A percentile compares a stretch with the other conserved stretches of the same genome.
Conservation (phyloP, 2,797 vertebrate genomes). For the Manis javanica region DNA sequence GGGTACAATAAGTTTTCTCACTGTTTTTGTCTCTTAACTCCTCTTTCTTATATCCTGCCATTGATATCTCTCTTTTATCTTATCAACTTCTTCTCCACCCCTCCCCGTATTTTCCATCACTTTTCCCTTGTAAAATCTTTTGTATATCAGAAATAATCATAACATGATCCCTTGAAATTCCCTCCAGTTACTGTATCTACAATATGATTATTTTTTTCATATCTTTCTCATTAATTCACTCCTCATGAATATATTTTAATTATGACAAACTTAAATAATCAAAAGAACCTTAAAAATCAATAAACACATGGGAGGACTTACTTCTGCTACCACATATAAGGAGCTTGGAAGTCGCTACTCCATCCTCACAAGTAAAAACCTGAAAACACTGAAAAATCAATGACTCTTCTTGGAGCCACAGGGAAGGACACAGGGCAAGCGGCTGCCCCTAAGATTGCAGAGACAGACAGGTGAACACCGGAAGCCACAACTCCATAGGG, state of each 20-base stretch:
- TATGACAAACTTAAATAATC: not conserved
- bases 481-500: not conserved
- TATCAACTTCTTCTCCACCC: not conserved
- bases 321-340: not conserved
- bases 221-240: not conserved
- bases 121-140: not conserved
- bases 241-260: not conserved
- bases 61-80: not conserved
- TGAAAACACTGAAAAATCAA: not conserved
- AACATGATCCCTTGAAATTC: not conserved
- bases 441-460: not conserved
- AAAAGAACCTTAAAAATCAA: constrained; percentile 11
- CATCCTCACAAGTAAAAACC: not conserved
- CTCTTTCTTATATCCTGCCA: not conserved
- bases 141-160: not conserved
- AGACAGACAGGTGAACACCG: not conserved
- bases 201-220: not conserved
- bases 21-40: not conserved
- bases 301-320: not conserved
- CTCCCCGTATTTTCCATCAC: not conserved
- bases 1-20: not conserved
- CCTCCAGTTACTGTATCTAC: not conserved
- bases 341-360: not conserved
- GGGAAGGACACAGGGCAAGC: not conserved
- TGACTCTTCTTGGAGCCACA: not conserved